Base-by-base conservation (phyloP, 1,140 invertebrate species). In the Saxidomus purpurata region DNA sequence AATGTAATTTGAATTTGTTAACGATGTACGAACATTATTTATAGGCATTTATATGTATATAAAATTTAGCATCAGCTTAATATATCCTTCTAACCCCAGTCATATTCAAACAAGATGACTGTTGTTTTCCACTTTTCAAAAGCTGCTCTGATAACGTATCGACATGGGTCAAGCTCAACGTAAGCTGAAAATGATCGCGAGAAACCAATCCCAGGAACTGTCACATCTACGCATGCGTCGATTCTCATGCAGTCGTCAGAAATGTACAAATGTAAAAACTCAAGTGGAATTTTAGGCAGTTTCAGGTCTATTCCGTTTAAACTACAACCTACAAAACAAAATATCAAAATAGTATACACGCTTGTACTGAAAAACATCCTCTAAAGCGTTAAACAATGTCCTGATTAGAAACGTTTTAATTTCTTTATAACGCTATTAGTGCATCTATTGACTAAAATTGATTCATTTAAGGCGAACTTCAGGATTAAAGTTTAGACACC, bases 71-170 rank as follows among this genome's bases (percentile, higher is more conserved):
- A n/a, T n/a, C n/a, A n/a, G n/a, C n/a, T n/a, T n/a, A n/a, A n/a
- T n/a, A n/a, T n/a, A n/a, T n/a, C n/a, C n/a, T n/a, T n/a, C n/a
- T 82, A 52, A 84, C 82, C 82, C 82, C 82, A 84, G 8, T 84
- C 43, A 36, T 84, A 84, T 52, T 52, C 82, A 84, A 84, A 84
- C 13, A 84, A 40, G 6, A 84, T 31, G 9, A 84, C 3, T 0
- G 82, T 49, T 8, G 15, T 69, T 1, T 55, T 71, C 40, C 15
- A 67, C 25, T 71, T 84, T 25, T 84, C 82, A 71, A 84, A 84
- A 11, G 36, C 82, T 25, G 61, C 61, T 71, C 28, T 1, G 1
- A 84, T 67, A 6, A 71, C 34, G 28, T 49, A 84, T 6, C 63
- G 34, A 36, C 82, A 84, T 1, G 82, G 40, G 25, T 84, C 67